Percentiles rank a stretch among this genome's conserved stretches.
phyloP scores from a whole-genome alignment of 2,113 vertebrate genomes.

The Xiphorhynchus elegans region DNA sequence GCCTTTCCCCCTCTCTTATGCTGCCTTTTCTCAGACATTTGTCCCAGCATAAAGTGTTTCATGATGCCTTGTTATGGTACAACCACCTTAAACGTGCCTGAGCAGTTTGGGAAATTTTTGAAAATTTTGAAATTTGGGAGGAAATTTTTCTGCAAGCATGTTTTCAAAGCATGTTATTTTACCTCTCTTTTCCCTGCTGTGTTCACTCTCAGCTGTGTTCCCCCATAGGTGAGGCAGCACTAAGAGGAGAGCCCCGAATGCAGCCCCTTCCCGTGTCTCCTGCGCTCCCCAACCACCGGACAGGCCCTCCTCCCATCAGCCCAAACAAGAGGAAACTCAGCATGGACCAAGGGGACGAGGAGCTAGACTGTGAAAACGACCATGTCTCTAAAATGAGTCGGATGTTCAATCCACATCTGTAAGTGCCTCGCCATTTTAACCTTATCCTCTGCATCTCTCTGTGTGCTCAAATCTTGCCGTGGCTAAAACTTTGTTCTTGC shows the following conservation, averaged over 20 bases:
- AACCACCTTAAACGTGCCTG: background rate
- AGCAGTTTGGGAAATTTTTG: background rate
- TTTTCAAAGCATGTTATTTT: background rate
- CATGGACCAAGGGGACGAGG: slow-evolving; percentile 87
- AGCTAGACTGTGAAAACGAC: slow-evolving; percentile 90
- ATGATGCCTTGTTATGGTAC: background rate
- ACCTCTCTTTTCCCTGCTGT: background rate
- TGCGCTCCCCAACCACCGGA: slow-evolving; percentile 87
- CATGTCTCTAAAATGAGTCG: slow-evolving; percentile 95
- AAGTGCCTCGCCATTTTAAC: slow-evolving; percentile 65
- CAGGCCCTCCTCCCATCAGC: slow-evolving; percentile 95
- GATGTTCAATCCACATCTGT: slow-evolving; percentile 90
- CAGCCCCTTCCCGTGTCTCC: slow-evolving; percentile 89
- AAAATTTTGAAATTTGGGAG: background rate
- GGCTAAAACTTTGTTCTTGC: background rate
- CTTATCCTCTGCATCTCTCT: background rate
- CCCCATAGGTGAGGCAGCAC: slow-evolving; percentile 89
- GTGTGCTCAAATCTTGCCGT: background rate
- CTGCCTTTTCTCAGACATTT: background rate
- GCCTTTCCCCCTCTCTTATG: background rate
- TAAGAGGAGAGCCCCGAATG: slow-evolving; percentile 92
- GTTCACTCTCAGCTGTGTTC: background rate
- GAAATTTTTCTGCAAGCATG: background rate
- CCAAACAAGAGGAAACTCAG: slow-evolving; percentile 94
- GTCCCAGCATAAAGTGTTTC: background rate